Evolutionary conservation across 2,113 vertebrate genomes (phyloP), one percentile per base, ranked within the genome.

Genomic region (Lanius collurio): DNA sequence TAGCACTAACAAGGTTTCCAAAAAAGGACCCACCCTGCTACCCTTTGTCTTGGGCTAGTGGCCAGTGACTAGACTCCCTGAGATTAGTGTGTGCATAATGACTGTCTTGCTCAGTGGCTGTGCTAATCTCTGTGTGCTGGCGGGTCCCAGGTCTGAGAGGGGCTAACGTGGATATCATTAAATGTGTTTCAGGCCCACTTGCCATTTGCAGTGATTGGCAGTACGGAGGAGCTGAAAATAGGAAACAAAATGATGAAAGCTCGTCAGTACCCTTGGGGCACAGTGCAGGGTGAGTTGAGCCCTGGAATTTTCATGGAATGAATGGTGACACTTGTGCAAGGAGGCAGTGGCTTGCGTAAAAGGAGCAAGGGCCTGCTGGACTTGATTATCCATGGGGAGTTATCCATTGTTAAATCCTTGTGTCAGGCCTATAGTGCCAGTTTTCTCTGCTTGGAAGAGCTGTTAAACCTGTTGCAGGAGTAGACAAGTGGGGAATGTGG

Each of bases 191-290:
- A 99, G 99, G 99, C 98, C 75, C 99, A 99, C 97, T 98, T 99
- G 97, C 99, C 99, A 0, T 99, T 99, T 89, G 99, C 99, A 6
- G 99, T 99, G 68, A 98, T 99, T 15, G 99, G 99, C 83, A 99
- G 99, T 97, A 99, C 99, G 2, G 99, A 99, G 97, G 99, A 99
- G 96, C 97, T 99, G 95, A 99, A 99, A 98, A 99, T 99, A 89
- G 99, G 99, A 94, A 99, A 99, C 98, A 99, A 99, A 98, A 99
- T 99, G 99, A 99, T 99, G 98, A 99, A 99, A 95, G 99, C 98
- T 7, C 98, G 99, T 49, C 99, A 99, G 98, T 99, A 99, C 88
- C 99, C 99, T 41, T 99, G 99, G 99, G 99, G 99, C 88, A 99
- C 98, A 2, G 99, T 99, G 79, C 99, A 99, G 97, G 99, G 99